Evolutionary conservation across 2,888 invertebrate species (phyloP).

Genomic region (Crioceris asparagi): DNA sequence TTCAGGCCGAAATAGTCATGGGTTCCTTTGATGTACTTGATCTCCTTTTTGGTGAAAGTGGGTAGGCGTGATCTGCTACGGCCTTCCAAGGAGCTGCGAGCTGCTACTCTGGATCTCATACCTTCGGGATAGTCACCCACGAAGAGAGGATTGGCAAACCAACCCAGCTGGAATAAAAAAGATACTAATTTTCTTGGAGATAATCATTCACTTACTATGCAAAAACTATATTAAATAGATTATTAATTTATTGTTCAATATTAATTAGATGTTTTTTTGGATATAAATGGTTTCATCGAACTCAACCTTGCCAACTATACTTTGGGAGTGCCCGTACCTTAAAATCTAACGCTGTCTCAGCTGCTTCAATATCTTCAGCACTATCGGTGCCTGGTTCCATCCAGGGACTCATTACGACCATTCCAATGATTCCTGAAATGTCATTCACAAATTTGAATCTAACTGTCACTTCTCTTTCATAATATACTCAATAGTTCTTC

Average conservation of each 20-base stretch:
- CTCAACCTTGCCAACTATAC: no score
- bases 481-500: no score
- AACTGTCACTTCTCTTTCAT: no score
- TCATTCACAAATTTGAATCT: no score
- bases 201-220: no score
- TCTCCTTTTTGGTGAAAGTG: constrained; percentile 47
- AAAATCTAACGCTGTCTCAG: constrained; percentile 43
- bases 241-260: no score
- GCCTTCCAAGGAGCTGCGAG: constrained; percentile 38
- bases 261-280: no score
- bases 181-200: no score
- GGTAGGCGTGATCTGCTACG: constrained; percentile 51
- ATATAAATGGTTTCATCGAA: no score
- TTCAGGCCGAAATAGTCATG: constrained; percentile 68
- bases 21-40: constrained; percentile 47
- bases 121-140: constrained; percentile 54
- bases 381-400: constrained; percentile 47
- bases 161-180: constrained; percentile 13
- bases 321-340: no score
- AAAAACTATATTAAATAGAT: no score
- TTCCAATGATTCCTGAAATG: constrained; percentile 12
- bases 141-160: constrained; percentile 47
- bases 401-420: constrained; percentile 51
- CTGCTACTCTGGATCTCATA: constrained; percentile 48
- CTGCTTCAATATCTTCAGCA: constrained; percentile 46